A percentile compares a stretch with the other conserved stretches of the same genome.
Evolutionary conservation across 2,888 invertebrate species (phyloP).

Genomic region (Platynereis dumerilii): DNA sequence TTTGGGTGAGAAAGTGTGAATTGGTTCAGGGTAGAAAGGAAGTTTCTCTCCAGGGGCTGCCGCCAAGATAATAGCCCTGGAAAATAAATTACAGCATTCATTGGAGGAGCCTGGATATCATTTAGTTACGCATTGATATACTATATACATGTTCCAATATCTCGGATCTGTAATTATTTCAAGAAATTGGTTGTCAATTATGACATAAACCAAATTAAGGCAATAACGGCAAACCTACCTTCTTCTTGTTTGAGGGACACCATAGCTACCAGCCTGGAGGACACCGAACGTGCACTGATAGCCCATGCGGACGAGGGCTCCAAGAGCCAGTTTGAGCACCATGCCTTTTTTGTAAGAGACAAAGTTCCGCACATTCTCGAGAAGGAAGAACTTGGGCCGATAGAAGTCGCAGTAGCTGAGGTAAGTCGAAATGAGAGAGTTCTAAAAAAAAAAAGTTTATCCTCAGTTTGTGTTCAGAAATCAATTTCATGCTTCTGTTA

Average conservation of each 20-base stretch:
- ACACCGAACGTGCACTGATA: constrained; percentile 87
- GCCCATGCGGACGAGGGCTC: constrained; percentile 81
- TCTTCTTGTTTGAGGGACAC: constrained; percentile 81
- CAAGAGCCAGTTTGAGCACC: constrained; percentile 79
- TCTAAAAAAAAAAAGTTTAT: constrained; percentile 64
- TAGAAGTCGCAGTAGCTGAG: constrained; percentile 86
- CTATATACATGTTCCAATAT: too few species aligned
- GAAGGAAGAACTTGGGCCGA: constrained; percentile 80
- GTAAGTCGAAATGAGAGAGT: constrained; percentile 81
- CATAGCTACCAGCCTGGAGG: constrained; percentile 86
- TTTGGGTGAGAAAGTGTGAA: constrained; percentile 74
- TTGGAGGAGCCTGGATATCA: too few species aligned
- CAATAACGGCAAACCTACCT: constrained; percentile 63
- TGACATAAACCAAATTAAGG: too few species aligned
- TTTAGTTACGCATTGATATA: too few species aligned
- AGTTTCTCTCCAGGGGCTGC: constrained; percentile 80
- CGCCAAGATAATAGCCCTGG: constrained; percentile 76
- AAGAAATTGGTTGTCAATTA: too few species aligned
- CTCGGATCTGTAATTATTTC: too few species aligned
- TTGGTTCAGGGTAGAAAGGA: constrained; percentile 80
- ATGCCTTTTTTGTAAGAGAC: constrained; percentile 81
- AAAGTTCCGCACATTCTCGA: constrained; percentile 87
- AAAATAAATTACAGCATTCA: constrained; percentile 30
- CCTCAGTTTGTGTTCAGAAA: not conserved
- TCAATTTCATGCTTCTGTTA: not conserved